Conservation (phyloP, 1,140 invertebrate genomes). For the Mycetomoellerius zeteki region DNA sequence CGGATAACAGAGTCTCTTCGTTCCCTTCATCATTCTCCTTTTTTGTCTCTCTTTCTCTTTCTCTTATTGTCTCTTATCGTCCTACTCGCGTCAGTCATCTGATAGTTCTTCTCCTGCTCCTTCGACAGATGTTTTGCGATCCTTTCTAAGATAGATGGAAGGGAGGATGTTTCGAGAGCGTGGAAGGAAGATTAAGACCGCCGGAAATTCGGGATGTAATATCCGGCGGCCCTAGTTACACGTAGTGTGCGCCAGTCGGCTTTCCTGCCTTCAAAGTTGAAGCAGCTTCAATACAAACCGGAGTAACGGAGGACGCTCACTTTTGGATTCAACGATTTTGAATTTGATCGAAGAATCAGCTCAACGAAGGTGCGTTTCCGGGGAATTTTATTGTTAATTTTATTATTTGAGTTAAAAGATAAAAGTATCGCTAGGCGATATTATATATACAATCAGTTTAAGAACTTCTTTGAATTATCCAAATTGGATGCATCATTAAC, state of each 20-base stretch:
- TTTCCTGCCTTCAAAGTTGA: constrained; percentile 27
- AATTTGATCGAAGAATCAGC: constrained; percentile 18
- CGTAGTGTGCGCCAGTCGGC: constrained; percentile 49
- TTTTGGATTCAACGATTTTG: constrained; percentile 32
- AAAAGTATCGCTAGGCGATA: background rate
- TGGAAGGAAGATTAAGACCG: constrained; percentile 40
- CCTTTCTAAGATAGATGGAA: constrained; percentile 22
- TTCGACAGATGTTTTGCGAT: constrained; percentile 12
- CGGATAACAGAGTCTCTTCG: background rate
- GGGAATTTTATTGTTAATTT: background rate
- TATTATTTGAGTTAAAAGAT: background rate
- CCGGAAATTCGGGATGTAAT: constrained; percentile 59
- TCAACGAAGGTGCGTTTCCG: constrained; percentile 45
- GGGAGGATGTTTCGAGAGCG: constrained; percentile 23
- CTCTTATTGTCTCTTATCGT: background rate
- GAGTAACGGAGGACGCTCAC: background rate
- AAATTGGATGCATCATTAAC: background rate
- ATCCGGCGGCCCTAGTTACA: constrained; percentile 53
- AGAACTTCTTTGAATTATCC: background rate
- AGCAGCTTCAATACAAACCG: constrained; percentile 28
- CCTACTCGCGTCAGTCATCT: background rate
- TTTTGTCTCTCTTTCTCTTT: background rate
- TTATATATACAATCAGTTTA: background rate
- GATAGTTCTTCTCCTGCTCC: background rate
- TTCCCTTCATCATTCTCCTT: background rate